phyloP scores from a whole-genome alignment of 2,797 vertebrate genomes.

The Apodemus agrarius region DNA sequence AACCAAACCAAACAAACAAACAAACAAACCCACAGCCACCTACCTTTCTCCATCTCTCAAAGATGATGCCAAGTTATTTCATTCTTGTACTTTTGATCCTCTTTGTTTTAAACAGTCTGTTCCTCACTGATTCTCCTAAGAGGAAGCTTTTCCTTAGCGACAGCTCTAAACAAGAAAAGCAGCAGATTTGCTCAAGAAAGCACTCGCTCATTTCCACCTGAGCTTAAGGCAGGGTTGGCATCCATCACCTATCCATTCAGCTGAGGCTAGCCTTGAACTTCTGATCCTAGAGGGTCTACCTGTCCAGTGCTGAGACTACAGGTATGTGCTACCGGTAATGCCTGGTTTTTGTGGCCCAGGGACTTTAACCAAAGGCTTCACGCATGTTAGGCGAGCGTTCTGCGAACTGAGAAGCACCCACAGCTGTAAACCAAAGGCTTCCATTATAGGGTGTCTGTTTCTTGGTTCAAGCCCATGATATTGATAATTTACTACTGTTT shows the following conservation, averaged over 20 bases:
- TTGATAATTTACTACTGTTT: conserved; percentile 11
- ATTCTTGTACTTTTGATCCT: neutral
- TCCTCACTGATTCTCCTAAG: conserved; percentile 33
- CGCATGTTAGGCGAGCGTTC: neutral
- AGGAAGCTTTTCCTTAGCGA: conserved; percentile 20
- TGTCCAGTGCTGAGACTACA: no score
- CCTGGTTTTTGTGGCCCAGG: neutral
- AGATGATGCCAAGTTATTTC: neutral
- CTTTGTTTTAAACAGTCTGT: neutral
- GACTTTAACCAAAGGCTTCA: neutral
- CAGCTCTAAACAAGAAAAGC: conserved; percentile 1
- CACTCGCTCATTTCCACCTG: neutral
- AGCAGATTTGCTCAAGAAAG: conserved; percentile 5
- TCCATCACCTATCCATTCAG: neutral
- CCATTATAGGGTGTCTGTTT: neutral
- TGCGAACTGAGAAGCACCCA: neutral
- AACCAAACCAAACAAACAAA: no score
- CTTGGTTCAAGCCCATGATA: neutral
- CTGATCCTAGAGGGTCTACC: neutral
- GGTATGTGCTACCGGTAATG: neutral
- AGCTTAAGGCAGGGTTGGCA: neutral
- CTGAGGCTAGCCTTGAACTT: neutral
- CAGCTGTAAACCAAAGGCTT: neutral
- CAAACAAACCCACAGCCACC: conserved; percentile 4
- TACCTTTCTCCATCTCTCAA: neutral